A percentile compares a stretch with the other conserved stretches of the same genome.
Evolutionary conservation across 1,140 invertebrate species (phyloP).

Genomic region (Pectinophora gossypiella): DNA sequence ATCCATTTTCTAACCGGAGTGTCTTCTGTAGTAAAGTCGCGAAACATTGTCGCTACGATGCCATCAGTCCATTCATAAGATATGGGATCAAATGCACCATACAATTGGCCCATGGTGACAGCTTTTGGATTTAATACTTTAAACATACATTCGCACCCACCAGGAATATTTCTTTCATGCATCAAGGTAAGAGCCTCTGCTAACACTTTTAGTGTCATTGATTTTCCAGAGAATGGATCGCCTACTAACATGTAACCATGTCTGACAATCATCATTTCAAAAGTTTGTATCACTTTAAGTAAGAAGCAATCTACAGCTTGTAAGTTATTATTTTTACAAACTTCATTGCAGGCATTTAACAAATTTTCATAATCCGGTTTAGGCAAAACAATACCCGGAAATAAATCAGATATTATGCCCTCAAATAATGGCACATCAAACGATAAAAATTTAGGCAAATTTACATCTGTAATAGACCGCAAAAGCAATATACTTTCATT

Average conservation of each 20-base stretch:
- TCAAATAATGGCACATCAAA: constrained; percentile 93
- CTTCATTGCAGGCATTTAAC: constrained; percentile 72
- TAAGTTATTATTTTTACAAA: constrained; percentile 81
- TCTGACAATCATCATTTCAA: constrained; percentile 94
- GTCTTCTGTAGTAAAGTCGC: constrained; percentile 81
- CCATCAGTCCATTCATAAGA: constrained; percentile 96
- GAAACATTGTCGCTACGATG: constrained; percentile 86
- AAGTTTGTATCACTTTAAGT: constrained; percentile 89
- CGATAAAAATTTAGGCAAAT: constrained; percentile 93
- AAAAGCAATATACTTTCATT: constrained; percentile 86
- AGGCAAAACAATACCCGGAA: constrained; percentile 87
- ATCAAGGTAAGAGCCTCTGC: constrained; percentile 84
- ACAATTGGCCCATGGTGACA: constrained; percentile 92
- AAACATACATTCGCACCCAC: constrained; percentile 79
- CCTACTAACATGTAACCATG: constrained; percentile 97
- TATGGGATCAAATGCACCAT: constrained; percentile 92
- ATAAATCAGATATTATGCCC: constrained; percentile 94
- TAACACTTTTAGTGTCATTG: constrained; percentile 83
- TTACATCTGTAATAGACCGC: constrained; percentile 93
- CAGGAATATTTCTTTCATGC: constrained; percentile 75
- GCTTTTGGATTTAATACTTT: constrained; percentile 94
- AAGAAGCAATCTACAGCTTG: constrained; percentile 83
- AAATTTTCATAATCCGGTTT: constrained; percentile 84
- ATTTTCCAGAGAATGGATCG: constrained; percentile 90
- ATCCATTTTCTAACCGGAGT: constrained; percentile 88